These are phyloP conservation scores for Pangasianodon hypophthalmus DNA, from an alignment of 2,113 vertebrate genomes.

Conservation along the genomic window DNA sequence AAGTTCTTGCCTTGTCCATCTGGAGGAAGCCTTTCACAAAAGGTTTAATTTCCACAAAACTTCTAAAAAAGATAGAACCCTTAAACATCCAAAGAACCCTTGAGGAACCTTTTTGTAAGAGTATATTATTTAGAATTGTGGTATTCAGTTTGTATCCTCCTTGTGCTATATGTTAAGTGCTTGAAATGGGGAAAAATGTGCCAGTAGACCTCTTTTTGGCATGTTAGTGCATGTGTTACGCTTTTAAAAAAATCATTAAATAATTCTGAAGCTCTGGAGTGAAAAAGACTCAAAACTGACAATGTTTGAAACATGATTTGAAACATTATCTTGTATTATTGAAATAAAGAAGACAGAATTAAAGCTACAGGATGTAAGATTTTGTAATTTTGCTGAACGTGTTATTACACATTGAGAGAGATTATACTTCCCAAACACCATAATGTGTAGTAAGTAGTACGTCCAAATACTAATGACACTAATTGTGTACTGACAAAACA, in stretches of 20 bases:
- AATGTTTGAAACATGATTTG: neutral
- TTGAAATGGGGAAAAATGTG: neutral
- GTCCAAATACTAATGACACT: neutral
- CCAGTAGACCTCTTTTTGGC: neutral
- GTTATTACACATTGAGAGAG: neutral
- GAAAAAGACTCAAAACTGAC: neutral
- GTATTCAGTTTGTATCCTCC: neutral
- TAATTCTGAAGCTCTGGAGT: neutral
- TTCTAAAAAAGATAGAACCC: neutral
- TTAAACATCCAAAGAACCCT: neutral
- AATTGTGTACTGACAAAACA: neutral
- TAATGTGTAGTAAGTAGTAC: neutral
- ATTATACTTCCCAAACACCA: neutral
- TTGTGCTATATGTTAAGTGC: neutral
- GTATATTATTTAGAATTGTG: neutral
- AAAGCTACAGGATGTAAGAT: too few species aligned
- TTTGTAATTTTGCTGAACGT: too few species aligned
- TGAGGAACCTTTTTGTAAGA: neutral
- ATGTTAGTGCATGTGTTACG: neutral
- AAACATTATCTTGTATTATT: neutral
- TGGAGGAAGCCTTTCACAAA: neutral
- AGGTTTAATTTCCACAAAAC: neutral
- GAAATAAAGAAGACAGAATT: neutral
- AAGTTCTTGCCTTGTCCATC: neutral
- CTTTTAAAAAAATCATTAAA: neutral